Conservation (phyloP, 2,113 vertebrate genomes). For the Eonycteris spelaea region DNA sequence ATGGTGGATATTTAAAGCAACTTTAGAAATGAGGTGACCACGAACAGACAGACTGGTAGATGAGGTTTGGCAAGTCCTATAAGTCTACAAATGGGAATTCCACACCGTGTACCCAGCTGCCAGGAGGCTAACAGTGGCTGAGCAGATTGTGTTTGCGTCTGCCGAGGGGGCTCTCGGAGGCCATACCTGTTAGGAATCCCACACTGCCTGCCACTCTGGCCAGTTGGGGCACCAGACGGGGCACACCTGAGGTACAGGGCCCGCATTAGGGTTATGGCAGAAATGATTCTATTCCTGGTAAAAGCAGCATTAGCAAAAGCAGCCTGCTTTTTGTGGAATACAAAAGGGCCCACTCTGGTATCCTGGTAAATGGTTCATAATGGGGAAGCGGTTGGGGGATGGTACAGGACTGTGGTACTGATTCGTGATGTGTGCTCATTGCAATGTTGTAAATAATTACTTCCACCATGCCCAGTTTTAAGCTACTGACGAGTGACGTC, state of each 20-base stretch:
- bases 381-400: accelerated
- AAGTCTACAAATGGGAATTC: not conserved
- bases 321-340: not conserved
- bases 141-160: not conserved
- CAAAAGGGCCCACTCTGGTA: not conserved
- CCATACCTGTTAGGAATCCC: not conserved
- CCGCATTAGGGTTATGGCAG: not conserved
- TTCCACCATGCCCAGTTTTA: not conserved
- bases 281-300: not conserved
- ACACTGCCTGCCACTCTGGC: not conserved
- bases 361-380: not conserved
- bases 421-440: not conserved
- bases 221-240: accelerated
- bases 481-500: not conserved
- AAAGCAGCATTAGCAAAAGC: not conserved
- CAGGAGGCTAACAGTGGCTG: not conserved
- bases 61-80: not conserved
- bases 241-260: not conserved
- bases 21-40: not conserved
- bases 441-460: not conserved
- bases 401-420: too few relatives aligned
- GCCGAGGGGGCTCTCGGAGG: not conserved
- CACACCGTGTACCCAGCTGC: not conserved
- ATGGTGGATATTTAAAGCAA: not conserved
- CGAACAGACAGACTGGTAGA: not conserved